Evolutionary conservation across 2,797 vertebrate species (phyloP), one percentile per base, ranked within the genome.

Genomic region (Monodelphis domestica): DNA sequence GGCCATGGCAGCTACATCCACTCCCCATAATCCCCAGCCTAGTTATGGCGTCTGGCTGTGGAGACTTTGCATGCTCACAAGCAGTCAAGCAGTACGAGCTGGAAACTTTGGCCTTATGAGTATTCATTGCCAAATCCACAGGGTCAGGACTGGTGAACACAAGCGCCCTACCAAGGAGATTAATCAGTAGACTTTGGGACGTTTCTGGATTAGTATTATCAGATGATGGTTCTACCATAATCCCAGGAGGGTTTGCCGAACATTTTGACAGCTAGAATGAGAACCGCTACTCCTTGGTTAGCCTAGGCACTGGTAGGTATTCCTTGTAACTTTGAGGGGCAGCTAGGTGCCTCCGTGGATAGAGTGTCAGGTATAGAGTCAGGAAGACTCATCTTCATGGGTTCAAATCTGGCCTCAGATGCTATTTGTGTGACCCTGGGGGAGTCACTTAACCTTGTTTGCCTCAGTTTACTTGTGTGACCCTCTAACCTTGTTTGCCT

Each of bases 191-290:
- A 91, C 89, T 95, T 96, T 51, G 84, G 84, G 96, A 91, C n/a
- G 17, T 50, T 26, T 0, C 30, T 14, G 6, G 54, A 38, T 93
- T n/a, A 54, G 29, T 57, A 9, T 45, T 29, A 88, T 33, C 38
- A n/a, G 52, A 24, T 0, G 53, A 26, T 17, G 38, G 50, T 89
- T 87, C 78, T 55, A 7, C 63, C 59, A 24, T 24, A 59, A 56
- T 1, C 7, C 29, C 91, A 54, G 33, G 24, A 92, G 63, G 55
- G 12, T 38, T 12, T 89, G 50, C 5, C 0, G 12, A 63, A 30
- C 88, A 50, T 63, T 88, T 90, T 33, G 50, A 89, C 52, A 93
- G 21, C 84, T 94, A 94, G 95, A 93, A 78, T 88, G 90, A 84
- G 91, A 33, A 90, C 59, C 51, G 1, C 56, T 53, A 84, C 50